phyloP scores from a whole-genome alignment of 53 echinoderm and acorn worm species.

The Paracentrotus lividus region DNA sequence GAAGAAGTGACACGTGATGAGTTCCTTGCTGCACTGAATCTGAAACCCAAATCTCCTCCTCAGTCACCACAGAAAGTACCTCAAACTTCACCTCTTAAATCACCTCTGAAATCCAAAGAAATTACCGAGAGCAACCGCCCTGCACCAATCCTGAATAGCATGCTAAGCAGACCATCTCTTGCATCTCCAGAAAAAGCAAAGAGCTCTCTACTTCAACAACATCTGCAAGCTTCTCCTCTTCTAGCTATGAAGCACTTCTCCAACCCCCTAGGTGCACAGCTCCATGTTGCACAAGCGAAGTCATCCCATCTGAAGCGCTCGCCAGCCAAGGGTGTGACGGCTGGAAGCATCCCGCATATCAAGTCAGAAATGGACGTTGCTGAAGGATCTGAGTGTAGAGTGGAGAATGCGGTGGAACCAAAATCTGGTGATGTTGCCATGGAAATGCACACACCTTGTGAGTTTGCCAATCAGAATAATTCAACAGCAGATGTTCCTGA shows the following conservation, averaged over 20 bases:
- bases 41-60: constrained; percentile 76
- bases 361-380: constrained; percentile 49
- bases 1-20: constrained; percentile 72
- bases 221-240: constrained; percentile 61
- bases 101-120: constrained; percentile 57
- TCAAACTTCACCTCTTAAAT: constrained; percentile 31
- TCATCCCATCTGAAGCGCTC: constrained; percentile 68
- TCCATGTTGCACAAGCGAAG: neutral
- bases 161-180: constrained; percentile 55
- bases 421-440: constrained; percentile 82
- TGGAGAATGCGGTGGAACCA: constrained; percentile 66
- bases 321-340: constrained; percentile 78
- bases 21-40: constrained; percentile 79
- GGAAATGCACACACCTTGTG: constrained; percentile 88
- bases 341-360: constrained; percentile 34
- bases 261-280: constrained; percentile 44
- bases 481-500: constrained; percentile 56
- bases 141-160: constrained; percentile 66
- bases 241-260: constrained; percentile 63
- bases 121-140: neutral
- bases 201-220: constrained; percentile 61
- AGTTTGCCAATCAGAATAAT: constrained; percentile 79
- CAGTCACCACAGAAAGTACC: constrained; percentile 59
- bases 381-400: constrained; percentile 27
- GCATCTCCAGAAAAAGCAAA: constrained; percentile 56